A percentile compares a stretch with the other conserved stretches of the same genome.
Evolutionary conservation across 2,888 invertebrate genomes (phyloP).

Genomic region (Polia nebulosa): DNA sequence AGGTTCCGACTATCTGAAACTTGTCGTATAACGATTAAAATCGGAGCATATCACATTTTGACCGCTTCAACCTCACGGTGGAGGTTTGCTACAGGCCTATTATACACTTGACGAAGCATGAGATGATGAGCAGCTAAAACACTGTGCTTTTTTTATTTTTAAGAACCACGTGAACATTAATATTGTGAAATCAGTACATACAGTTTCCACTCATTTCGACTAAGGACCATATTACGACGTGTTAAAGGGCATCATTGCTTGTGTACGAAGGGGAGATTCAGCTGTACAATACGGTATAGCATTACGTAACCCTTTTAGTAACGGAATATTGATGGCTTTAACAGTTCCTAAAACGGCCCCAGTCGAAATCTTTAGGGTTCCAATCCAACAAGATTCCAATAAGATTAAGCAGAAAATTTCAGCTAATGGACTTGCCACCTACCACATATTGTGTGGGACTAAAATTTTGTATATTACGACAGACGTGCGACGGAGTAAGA

Average conservation of each 20-base stretch:
- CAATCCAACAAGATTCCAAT: too few species aligned
- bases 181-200: not conserved
- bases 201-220: not conserved
- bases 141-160: slow-evolving; percentile 39
- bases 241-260: slow-evolving; percentile 8
- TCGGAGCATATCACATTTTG: slow-evolving; percentile 12
- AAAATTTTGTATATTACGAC: not conserved
- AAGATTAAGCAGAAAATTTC: not conserved
- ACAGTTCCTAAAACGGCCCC: not conserved
- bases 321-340: not conserved
- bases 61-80: slow-evolving; percentile 14
- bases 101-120: slow-evolving; percentile 51
- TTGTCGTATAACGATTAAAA: too few species aligned
- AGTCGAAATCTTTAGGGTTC: not conserved
- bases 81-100: slow-evolving; percentile 27
- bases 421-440: not conserved
- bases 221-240: not conserved
- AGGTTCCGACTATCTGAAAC: slow-evolving; percentile 11
- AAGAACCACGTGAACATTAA: slow-evolving; percentile 24
- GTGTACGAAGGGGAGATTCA: slow-evolving; percentile 1
- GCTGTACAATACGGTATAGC: not conserved
- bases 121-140: slow-evolving; percentile 42
- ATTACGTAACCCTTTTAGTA: not conserved
- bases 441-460: not conserved
- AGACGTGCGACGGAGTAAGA: too few species aligned